Evolutionary conservation across 2,888 invertebrate species (phyloP), one percentile per base, ranked within the genome.

Genomic region (Abscondita cerata): DNA sequence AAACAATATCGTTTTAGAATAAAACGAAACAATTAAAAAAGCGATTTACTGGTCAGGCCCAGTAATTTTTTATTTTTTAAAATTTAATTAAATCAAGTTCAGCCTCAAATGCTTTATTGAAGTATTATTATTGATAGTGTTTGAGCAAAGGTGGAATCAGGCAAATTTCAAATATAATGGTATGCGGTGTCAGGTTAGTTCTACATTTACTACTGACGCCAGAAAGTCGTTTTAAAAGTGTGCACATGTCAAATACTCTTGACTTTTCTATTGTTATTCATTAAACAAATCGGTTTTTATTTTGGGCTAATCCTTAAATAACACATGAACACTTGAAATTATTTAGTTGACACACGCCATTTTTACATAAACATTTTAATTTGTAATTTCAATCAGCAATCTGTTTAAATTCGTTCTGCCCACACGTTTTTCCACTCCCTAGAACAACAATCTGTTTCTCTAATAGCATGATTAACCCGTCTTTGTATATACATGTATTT

Each of bases 81-180:
- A n/a, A n/a, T n/a, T n/a, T n/a, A n/a, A n/a, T n/a, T n/a, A n/a
- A n/a, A n/a, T n/a, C n/a, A n/a, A n/a, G n/a, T n/a, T n/a, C n/a
- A n/a, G n/a, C n/a, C n/a, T n/a, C n/a, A n/a, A n/a, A n/a, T n/a
- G n/a, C n/a, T n/a, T n/a, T n/a, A n/a, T n/a, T n/a, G n/a, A n/a
- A n/a, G n/a, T n/a, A n/a, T n/a, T n/a, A n/a, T 25, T 25, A 25
- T 25, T 25, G 25, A 25, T 25, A 25, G 6, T 4, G 25, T 25
- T 41, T 13, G 19, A 44, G 40, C 19, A 53, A 52, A 59, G 61
- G 65, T 62, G 62, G 65, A 62, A 58, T 62, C 54, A 65, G 62
- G 65, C 65, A 65, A 65, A 65, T 65, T 61, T 55, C 48, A 50
- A 55, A 52, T 52, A 52, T 59, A 64, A 55, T 59, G 61, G 62